Conservation (phyloP, 2,113 vertebrate species). For the Pseudopodoces humilis region DNA sequence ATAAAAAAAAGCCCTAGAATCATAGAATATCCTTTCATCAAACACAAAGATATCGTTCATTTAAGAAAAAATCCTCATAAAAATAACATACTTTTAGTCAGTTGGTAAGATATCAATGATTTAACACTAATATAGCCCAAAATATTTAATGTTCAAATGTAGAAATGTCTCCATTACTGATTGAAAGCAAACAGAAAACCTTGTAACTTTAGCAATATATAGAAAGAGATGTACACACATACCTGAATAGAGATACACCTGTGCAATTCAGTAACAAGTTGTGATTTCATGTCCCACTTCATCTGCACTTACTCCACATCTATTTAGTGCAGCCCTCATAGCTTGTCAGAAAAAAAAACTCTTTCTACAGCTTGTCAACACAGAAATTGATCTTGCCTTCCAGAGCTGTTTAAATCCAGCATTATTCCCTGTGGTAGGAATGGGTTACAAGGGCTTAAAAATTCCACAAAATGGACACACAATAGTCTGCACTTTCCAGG, state of each 20-base stretch:
- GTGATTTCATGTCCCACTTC: slow-evolving; percentile 21
- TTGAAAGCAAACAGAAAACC: not conserved
- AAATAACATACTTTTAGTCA: not conserved
- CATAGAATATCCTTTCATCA: not conserved
- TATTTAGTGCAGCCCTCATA: not conserved
- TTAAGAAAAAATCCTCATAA: not conserved
- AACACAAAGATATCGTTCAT: not conserved
- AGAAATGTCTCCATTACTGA: not conserved
- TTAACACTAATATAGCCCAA: not conserved
- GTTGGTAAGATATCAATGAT: not conserved
- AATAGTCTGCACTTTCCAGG: not conserved
- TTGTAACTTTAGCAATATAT: not conserved
- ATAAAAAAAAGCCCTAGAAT: not conserved
- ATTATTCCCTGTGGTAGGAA: not conserved
- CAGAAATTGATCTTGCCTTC: not conserved
- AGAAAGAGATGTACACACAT: not conserved
- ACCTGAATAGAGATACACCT: slow-evolving; percentile 50
- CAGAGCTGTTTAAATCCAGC: not conserved
- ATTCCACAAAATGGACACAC: not conserved
- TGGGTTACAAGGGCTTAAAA: not conserved
- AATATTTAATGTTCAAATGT: not conserved
- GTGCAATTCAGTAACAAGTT: slow-evolving; percentile 29
- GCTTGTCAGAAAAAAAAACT: not conserved
- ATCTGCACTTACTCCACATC: slow-evolving; percentile 15
- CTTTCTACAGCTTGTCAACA: not conserved